phyloP scores from a whole-genome alignment of 1,140 invertebrate genomes.

The Drosophila watanabei region DNA sequence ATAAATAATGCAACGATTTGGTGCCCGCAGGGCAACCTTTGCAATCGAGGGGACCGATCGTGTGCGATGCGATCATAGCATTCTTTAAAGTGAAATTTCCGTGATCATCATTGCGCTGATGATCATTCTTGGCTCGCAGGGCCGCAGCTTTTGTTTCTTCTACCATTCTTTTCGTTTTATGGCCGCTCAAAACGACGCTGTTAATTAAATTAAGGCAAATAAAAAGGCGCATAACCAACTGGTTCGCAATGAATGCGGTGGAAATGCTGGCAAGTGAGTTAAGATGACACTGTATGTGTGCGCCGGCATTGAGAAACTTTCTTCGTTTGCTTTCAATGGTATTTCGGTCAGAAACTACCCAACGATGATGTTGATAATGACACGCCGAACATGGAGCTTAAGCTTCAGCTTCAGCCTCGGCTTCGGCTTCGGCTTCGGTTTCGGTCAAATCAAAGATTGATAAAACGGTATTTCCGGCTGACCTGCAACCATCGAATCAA shows the following conservation, averaged over 20 bases:
- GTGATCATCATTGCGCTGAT: slow-evolving; percentile 28
- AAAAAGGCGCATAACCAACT: slow-evolving; percentile 73
- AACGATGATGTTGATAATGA: slow-evolving; percentile 49
- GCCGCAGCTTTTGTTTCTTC: slow-evolving; percentile 25
- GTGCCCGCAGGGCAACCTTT: slow-evolving; percentile 41
- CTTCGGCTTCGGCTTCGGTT: slow-evolving; percentile 12
- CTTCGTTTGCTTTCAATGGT: slow-evolving; percentile 82
- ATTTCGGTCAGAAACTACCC: slow-evolving; percentile 74
- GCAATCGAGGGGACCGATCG: slow-evolving; percentile 28
- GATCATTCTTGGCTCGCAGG: slow-evolving; percentile 35
- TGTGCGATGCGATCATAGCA: slow-evolving; percentile 56
- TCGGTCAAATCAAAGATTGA: slow-evolving; percentile 52
- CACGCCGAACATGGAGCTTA: slow-evolving; percentile 15
- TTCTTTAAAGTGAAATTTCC: slow-evolving; percentile 81
- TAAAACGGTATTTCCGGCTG: slow-evolving; percentile 77
- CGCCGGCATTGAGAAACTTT: slow-evolving; percentile 70
- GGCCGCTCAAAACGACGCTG: slow-evolving; percentile 65
- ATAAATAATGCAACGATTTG: slow-evolving; percentile 73
- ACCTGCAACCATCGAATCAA: slow-evolving; percentile 30
- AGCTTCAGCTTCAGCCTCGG: slow-evolving; percentile 1
- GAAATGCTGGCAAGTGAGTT: slow-evolving; percentile 54
- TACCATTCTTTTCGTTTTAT: slow-evolving; percentile 41
- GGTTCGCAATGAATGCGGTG: slow-evolving; percentile 56
- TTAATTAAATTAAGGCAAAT: slow-evolving; percentile 82
- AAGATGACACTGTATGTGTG: slow-evolving; percentile 39